A percentile compares a stretch with the other conserved stretches of the same genome.
phyloP scores from a whole-genome alignment of 2,888 invertebrate species.

The Zaprionus bogoriensis region DNA sequence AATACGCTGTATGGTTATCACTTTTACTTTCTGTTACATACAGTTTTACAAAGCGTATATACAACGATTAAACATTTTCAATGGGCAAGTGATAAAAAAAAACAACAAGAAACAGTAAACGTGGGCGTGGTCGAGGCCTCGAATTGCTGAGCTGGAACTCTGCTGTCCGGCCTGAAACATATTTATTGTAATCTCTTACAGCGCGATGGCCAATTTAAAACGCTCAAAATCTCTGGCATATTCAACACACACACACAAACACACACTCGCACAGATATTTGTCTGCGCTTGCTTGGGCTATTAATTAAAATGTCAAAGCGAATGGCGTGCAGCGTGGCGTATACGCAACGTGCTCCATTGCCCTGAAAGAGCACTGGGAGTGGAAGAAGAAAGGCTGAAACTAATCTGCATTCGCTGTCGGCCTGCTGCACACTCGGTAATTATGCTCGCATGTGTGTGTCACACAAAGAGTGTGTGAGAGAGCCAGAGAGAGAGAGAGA shows the following conservation, averaged over 20 bases:
- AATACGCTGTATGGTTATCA: too few relatives aligned
- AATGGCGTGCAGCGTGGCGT: conserved; percentile 36
- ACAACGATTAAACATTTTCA: too few relatives aligned
- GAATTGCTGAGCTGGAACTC: not conserved
- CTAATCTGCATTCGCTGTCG: conserved; percentile 48
- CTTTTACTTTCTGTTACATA: too few relatives aligned
- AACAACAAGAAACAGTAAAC: not conserved
- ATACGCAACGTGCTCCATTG: conserved; percentile 40
- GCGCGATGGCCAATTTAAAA: conserved; percentile 5
- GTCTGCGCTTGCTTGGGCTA: conserved; percentile 18
- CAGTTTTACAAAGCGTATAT: too few relatives aligned
- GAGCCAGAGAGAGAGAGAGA: not conserved
- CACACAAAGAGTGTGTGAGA: not conserved
- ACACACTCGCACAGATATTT: not conserved
- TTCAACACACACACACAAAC: not conserved
- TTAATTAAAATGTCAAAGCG: conserved; percentile 58
- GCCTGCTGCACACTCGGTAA: conserved; percentile 32
- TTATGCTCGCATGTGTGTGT: conserved; percentile 15
- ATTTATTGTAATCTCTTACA: conserved; percentile 40
- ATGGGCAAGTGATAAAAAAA: too few relatives aligned
- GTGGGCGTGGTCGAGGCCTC: not conserved
- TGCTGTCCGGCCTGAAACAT: conserved; percentile 21
- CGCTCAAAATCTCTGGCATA: conserved; percentile 14
- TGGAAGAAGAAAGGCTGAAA: conserved; percentile 12
- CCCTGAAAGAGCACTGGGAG: conserved; percentile 8